phyloP scores from a whole-genome alignment of 2,888 invertebrate species.

The Pterostichus niger region DNA sequence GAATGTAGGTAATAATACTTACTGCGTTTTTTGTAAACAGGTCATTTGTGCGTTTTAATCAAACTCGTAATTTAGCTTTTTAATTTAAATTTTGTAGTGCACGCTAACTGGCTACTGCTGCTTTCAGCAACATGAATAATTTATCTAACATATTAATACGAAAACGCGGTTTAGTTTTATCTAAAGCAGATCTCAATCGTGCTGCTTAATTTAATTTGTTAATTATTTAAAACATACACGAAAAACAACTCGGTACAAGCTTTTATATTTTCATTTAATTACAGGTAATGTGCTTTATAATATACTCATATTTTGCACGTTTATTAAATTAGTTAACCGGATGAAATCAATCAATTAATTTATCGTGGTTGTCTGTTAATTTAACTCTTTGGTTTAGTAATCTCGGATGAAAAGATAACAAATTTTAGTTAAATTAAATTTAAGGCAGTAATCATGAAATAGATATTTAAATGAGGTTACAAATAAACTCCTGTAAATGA shows the following conservation, averaged over 20 bases:
- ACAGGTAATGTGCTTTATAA: no score
- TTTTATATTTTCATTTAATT: no score
- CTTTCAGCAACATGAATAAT: neutral
- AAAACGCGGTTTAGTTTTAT: neutral
- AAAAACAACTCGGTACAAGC: neutral
- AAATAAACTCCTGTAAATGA: no score
- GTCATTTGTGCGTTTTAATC: constrained; percentile 34
- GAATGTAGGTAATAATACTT: constrained; percentile 30
- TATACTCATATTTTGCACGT: no score
- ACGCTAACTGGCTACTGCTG: neutral
- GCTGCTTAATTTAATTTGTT: constrained; percentile 1
- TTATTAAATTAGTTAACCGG: no score
- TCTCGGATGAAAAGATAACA: no score
- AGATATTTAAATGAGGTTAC: no score
- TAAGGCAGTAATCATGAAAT: no score
- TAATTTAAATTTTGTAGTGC: constrained; percentile 12
- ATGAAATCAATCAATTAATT: no score
- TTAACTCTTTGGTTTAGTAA: no score
- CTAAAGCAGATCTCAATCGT: neutral
- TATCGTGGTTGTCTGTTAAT: no score
- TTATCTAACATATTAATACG: constrained; percentile 7
- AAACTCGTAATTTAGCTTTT: constrained; percentile 16
- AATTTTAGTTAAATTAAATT: no score
- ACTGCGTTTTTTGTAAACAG: constrained; percentile 26
- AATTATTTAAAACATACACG: constrained; percentile 1